phyloP scores from a whole-genome alignment of 2,888 invertebrate genomes.

The Pseudococcus longispinus region DNA sequence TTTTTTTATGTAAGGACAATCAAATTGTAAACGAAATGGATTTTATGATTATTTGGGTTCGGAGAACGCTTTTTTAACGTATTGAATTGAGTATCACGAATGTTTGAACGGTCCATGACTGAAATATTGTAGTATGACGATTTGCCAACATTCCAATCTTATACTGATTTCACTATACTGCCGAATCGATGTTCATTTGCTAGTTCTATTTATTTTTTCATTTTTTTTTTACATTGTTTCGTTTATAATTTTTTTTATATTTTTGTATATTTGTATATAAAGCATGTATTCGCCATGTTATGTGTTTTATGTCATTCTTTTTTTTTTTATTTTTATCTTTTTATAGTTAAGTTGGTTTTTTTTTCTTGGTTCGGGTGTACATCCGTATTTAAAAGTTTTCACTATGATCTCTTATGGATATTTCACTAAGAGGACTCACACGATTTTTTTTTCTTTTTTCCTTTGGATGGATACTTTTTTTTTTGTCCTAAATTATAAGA shows the following conservation, averaged over 20 bases:
- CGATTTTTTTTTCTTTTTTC: not conserved
- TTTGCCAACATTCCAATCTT: constrained; percentile 25
- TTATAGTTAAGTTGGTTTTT: constrained; percentile 43
- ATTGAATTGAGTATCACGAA: not conserved
- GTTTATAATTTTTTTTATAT: constrained; percentile 30
- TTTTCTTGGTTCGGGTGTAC: constrained; percentile 48
- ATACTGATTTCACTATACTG: constrained; percentile 27
- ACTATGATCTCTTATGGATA: constrained; percentile 53
- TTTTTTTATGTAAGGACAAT: not conserved
- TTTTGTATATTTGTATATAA: constrained; percentile 37
- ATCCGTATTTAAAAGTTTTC: constrained; percentile 55
- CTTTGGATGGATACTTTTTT: not conserved
- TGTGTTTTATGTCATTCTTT: constrained; percentile 16
- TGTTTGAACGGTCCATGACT: not conserved
- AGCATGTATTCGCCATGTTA: constrained; percentile 45
- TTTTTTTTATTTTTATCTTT: constrained; percentile 27
- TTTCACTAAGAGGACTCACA: constrained; percentile 54
- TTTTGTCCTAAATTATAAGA: constrained; percentile 16
- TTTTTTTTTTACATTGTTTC: constrained; percentile 39
- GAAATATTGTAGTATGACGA: not conserved
- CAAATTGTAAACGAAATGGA: not conserved
- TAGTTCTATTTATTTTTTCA: constrained; percentile 30
- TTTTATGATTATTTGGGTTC: not conserved
- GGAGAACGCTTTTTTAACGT: not conserved
- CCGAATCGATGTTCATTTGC: constrained; percentile 33